A percentile compares a stretch with the other conserved stretches of the same genome.
Conservation (phyloP, 2,113 vertebrate species). For the Syrrhaptes paradoxus region DNA sequence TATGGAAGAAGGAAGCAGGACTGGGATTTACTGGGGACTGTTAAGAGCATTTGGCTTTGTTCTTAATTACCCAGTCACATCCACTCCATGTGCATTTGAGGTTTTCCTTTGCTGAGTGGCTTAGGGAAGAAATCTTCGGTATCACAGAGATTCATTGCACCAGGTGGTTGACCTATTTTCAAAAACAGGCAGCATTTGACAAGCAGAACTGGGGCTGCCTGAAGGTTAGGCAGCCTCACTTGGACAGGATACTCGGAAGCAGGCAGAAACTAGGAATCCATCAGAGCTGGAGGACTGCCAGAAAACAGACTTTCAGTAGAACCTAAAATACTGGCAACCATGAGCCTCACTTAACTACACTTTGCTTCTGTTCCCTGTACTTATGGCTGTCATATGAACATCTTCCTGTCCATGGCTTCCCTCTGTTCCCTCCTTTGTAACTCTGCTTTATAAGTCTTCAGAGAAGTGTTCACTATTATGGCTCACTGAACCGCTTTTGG, state of each 20-base stretch:
- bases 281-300: not conserved
- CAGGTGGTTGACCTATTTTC: not conserved
- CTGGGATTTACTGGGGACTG: not conserved
- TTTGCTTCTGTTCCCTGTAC: not conserved
- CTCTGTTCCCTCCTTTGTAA: not conserved
- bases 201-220: not conserved
- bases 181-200: not conserved
- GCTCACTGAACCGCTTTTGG: not conserved
- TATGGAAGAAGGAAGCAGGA: not conserved
- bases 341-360: not conserved
- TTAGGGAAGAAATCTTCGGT: not conserved
- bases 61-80: not conserved
- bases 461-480: not conserved
- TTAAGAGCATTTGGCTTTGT: not conserved
- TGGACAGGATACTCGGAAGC: not conserved
- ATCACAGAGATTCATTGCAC: not conserved
- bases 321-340: constrained; percentile 5
- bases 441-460: not conserved
- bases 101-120: not conserved
- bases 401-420: not conserved
- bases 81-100: not conserved
- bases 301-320: constrained; percentile 14
- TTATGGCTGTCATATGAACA: constrained; percentile 1
- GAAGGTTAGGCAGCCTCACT: not conserved
- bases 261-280: not conserved